Percentiles rank a stretch among this genome's conserved stretches.
phyloP scores from a whole-genome alignment of 2,113 vertebrate genomes.

The Murina feae region DNA sequence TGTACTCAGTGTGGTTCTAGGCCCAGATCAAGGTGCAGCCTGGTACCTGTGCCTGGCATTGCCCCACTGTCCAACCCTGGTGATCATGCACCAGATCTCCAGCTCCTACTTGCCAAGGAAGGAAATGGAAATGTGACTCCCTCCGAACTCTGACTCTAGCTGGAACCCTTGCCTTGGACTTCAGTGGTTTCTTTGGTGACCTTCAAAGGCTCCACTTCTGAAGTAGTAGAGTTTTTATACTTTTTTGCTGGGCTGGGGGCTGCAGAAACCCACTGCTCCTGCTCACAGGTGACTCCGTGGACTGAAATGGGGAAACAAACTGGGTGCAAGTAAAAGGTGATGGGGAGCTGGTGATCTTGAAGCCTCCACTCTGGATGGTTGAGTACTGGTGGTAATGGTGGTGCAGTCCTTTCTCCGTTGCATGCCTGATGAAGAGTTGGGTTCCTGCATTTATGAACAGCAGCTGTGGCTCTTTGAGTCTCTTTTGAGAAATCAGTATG shows the following conservation, averaged over 20 bases:
- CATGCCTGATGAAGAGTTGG: neutral
- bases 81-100: conserved; percentile 90
- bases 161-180: conserved; percentile 17
- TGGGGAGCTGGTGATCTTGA: neutral
- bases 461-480: neutral
- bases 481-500: conserved; percentile 4
- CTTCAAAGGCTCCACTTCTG: conserved; percentile 10
- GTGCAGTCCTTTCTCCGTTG: neutral
- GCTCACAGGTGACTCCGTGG: neutral
- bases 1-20: conserved; percentile 90
- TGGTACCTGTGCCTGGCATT: conserved; percentile 87
- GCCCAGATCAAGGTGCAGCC: conserved; percentile 82
- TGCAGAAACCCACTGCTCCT: too few relatives aligned
- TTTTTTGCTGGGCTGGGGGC: neutral
- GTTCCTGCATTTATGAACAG: conserved; percentile 14
- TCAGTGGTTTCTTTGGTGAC: neutral
- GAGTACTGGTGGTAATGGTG: neutral
- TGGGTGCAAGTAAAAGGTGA: neutral
- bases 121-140: conserved; percentile 80
- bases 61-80: conserved; percentile 85
- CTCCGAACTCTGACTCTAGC: neutral
- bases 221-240: neutral
- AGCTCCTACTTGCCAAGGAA: conserved; percentile 85
- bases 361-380: neutral
- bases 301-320: neutral